Evolutionary conservation across 2,113 vertebrate genomes (phyloP).

Genomic region (Microcebus griseorufus): DNA sequence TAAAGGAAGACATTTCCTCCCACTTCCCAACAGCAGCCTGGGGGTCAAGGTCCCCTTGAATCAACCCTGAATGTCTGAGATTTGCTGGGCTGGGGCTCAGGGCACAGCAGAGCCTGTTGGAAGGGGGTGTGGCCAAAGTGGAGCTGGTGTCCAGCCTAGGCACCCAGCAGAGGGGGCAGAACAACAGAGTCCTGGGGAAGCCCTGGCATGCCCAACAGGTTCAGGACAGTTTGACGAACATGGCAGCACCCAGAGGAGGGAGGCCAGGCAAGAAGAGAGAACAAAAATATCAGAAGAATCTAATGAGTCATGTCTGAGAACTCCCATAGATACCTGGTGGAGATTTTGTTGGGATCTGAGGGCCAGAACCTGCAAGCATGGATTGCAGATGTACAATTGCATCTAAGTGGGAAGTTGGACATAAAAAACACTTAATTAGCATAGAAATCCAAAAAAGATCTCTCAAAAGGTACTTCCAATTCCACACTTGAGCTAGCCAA

Average conservation of each 20-base stretch:
- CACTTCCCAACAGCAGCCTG: not conserved
- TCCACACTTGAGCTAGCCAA: not conserved
- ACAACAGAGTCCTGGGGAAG: not conserved
- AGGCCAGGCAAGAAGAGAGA: not conserved
- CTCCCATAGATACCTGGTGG: not conserved
- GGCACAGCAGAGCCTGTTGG: not conserved
- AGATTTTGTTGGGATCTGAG: not conserved
- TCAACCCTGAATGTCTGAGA: not conserved
- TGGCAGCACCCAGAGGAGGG: not conserved
- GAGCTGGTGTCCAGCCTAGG: not conserved
- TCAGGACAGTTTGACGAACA: not conserved
- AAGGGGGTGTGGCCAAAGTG: not conserved
- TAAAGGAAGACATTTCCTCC: not conserved
- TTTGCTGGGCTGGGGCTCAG: not conserved
- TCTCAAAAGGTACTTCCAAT: not conserved
- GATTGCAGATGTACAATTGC: not conserved
- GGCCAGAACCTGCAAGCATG: not conserved
- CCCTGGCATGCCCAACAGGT: not conserved
- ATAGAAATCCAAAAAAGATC: not conserved
- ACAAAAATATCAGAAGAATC: not conserved
- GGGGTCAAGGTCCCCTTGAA: not conserved
- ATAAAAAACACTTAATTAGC: constrained; percentile 15
- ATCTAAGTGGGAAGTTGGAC: not conserved
- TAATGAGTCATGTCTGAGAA: not conserved
- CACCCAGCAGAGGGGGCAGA: not conserved